Evolutionary conservation across 2,888 invertebrate species (phyloP).

Genomic region (Noctua janthe): DNA sequence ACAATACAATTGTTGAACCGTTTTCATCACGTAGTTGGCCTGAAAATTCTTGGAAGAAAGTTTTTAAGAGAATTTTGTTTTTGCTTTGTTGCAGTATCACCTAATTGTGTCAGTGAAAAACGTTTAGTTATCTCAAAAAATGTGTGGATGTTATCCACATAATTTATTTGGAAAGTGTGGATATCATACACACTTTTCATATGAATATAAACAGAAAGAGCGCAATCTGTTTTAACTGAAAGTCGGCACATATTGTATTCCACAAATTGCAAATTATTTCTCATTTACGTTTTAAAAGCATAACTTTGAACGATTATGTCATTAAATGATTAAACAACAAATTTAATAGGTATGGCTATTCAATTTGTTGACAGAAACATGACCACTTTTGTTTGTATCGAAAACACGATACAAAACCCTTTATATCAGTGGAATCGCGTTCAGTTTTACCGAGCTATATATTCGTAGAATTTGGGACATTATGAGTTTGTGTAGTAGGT

Average conservation of each 20-base stretch:
- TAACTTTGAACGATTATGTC: not conserved
- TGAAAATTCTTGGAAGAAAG: slow-evolving; percentile 6
- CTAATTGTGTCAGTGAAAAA: not conserved
- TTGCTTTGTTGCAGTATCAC: not conserved
- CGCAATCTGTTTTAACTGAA: not conserved
- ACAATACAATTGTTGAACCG: slow-evolving; percentile 29
- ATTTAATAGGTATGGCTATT: not conserved
- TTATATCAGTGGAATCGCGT: slow-evolving; percentile 9
- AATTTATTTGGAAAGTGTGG: not conserved
- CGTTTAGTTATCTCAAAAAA: not conserved
- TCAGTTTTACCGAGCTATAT: slow-evolving; percentile 16
- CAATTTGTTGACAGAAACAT: no score
- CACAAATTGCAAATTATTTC: not conserved
- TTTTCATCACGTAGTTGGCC: slow-evolving; percentile 11
- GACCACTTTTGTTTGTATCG: not conserved
- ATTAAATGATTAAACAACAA: not conserved
- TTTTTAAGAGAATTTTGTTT: not conserved
- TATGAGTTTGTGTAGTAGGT: slow-evolving; percentile 47
- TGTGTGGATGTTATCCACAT: not conserved
- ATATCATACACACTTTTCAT: not conserved
- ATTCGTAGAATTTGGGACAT: slow-evolving; percentile 26
- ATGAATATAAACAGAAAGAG: not conserved
- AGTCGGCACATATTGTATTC: not conserved
- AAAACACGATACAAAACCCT: not conserved
- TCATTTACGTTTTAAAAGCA: not conserved